Conservation (phyloP, 2,888 invertebrate genomes). For the Dynastes maya region DNA sequence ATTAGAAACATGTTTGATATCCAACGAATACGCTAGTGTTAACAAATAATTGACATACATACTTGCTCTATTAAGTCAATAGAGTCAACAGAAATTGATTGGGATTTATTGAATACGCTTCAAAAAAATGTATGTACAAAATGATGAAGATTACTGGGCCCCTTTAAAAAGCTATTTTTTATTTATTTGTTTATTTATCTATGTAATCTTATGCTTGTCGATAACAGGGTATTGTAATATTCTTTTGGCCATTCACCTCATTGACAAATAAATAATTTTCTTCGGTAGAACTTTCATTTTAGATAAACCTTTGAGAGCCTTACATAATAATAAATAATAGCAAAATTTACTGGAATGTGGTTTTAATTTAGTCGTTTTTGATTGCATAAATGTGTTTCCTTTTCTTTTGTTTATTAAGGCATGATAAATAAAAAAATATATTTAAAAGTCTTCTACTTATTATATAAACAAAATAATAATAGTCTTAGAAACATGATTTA, state of each 20-base stretch:
- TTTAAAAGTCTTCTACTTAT: background rate
- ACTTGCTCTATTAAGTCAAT: too few relatives aligned
- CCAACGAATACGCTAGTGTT: too few relatives aligned
- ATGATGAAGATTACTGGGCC: too few relatives aligned
- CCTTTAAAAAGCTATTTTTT: too few relatives aligned
- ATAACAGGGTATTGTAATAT: background rate
- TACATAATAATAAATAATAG: constrained; percentile 8
- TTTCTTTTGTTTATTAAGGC: background rate
- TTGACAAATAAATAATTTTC: constrained; percentile 29
- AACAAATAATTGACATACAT: too few relatives aligned
- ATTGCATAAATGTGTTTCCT: background rate
- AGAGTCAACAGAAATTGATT: too few relatives aligned
- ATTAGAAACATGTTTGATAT: too few relatives aligned
- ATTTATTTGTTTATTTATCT: too few relatives aligned
- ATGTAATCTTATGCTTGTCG: background rate
- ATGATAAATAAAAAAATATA: background rate
- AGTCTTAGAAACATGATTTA: background rate
- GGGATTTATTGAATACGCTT: too few relatives aligned
- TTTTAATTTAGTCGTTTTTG: background rate
- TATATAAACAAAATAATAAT: background rate
- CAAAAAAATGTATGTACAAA: too few relatives aligned
- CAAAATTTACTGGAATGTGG: too few relatives aligned
- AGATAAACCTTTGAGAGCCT: background rate
- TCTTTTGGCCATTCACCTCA: constrained; percentile 28
- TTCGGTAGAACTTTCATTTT: constrained; percentile 26